Evolutionary conservation across 1,140 invertebrate species (phyloP), one percentile per base, ranked within the genome.

Genomic region (silkworm (Bombyx mori)): DNA sequence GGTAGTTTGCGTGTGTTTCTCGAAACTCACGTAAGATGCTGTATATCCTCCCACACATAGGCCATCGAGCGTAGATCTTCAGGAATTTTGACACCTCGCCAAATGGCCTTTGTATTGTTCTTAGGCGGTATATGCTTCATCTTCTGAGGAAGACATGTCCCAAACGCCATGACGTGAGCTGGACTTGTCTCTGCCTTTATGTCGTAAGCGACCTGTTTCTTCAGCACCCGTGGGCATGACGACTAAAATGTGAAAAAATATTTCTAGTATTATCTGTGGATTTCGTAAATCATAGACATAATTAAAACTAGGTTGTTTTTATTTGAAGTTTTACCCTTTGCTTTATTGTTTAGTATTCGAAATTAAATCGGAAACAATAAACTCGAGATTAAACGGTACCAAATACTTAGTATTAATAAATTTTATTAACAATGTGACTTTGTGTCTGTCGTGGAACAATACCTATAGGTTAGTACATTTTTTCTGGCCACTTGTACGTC

Each of bases 21-120:
- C 1, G 1, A 51, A 51, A 68, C 79, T 77, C 45, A 90, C 88
- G 84, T 89, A 0, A 92, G 71, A 71, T 91, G 77, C 22, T 88
- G 82, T 22, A 92, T 89, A 6, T 83, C 88, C 12, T 89, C 78
- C 89, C 89, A 92, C 2, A 92, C 88, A 18, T 77, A 75, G 1
- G 89, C 82, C 91, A 92, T 91, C 3, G 86, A 88, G 44, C 88
- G 82, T 1, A 92, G 60, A 48, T 90, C 89, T 48, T 83, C 76
- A 0, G 89, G 89, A 18, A 90, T 88, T 53, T 86, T 74, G 51
- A 89, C 78, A 22, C 82, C 85, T 7, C 77, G 66, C 90, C 90
- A 91, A 58, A 83, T 82, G 43, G 77, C 68, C 44, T 77, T 57
- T 0, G 89, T 84, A 7, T 86, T 82, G 72, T 89, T 89, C 26